Evolutionary conservation across 2,113 vertebrate species (phyloP), one percentile per base, ranked within the genome.

Genomic region (Marmota monax): DNA sequence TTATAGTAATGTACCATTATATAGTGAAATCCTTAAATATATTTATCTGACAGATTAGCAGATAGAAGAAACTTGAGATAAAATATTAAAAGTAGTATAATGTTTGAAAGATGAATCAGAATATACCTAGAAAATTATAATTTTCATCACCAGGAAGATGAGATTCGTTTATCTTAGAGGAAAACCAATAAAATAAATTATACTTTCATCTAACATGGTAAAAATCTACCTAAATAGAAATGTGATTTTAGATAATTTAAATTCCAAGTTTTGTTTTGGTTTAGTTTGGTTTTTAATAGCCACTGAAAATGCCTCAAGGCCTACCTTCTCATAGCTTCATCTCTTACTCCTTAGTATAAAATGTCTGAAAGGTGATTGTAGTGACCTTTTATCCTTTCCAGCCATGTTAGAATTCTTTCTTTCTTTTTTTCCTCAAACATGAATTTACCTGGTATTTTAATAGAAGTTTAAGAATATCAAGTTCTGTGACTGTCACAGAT

Each of bases 261-360:
- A 78, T 84, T 7, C 3, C 5, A 16, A 1, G 16, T 48, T 22
- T 72, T 73, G 3, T 39, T 69, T 72, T 27, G 20, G 5, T 73
- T 77, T 39, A 8, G 37, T 70, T 70, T 39, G 42, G 29, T 63
- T 74, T 73, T 61, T 25, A 34, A 53, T 73, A 42, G 63, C 48
- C 12, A 23, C 37, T 82, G 29, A 77, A n/a, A 86, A 77, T 79
- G 37, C 34, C 27, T 83, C 27, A 88, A 42, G 48, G 18, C 56
- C 37, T 92, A 48, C 7, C 53, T 94, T 73, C 16, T 73, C 32
- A 83, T 11, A 77, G 16, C 5, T 65, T 94, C 27, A 69, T 87
- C 76, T 96, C 92, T 87, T 5, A 84, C 53, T 90, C 32, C 22
- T 87, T 87, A 4, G 27, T 82, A 29, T 79, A 83, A 88, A 91